A percentile compares a stretch with the other conserved stretches of the same genome.
Evolutionary conservation across 2,113 vertebrate genomes (phyloP).

Genomic region (Crotalus helleri): DNA sequence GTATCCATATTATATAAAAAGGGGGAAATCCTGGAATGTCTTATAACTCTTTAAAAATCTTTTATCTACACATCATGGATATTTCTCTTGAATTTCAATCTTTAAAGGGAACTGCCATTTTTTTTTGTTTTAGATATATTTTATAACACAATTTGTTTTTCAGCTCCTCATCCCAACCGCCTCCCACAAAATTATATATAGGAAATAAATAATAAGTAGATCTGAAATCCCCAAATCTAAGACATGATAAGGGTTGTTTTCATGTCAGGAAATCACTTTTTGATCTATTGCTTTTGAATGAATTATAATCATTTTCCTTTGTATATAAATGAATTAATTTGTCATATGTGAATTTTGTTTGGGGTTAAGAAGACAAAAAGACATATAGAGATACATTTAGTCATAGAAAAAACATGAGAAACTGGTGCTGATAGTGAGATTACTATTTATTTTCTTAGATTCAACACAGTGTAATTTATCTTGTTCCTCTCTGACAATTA

Average conservation of each 20-base stretch:
- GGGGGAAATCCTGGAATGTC: neutral
- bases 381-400: rapidly evolving
- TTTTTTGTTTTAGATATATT: neutral
- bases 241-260: neutral
- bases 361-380: neutral
- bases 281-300: neutral
- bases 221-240: neutral
- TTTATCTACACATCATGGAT: neutral
- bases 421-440: neutral
- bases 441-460: slow-evolving; percentile 12
- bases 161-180: neutral
- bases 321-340: neutral
- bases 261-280: neutral
- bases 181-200: neutral
- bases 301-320: neutral
- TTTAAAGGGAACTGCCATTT: neutral
- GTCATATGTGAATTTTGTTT: neutral
- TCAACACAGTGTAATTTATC: slow-evolving; percentile 23
- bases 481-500: slow-evolving; percentile 46
- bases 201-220: neutral
- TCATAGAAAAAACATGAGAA: neutral
- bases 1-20: neutral
- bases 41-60: neutral
- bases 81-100: neutral
- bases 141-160: neutral